Conservation (phyloP, 2,113 vertebrate genomes). For the Lamprologus sp. region DNA sequence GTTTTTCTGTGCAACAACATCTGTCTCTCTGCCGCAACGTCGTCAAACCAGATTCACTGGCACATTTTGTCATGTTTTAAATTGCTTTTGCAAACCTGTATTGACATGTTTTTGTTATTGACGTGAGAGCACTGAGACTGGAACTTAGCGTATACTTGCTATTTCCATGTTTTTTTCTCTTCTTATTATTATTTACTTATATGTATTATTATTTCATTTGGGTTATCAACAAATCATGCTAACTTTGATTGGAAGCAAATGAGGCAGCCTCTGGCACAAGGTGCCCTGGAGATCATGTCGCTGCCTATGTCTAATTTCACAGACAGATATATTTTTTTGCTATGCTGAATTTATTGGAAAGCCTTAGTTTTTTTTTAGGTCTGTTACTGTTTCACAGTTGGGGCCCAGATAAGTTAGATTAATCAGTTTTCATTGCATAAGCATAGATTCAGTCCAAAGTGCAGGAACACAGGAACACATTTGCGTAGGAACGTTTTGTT, state of each 20-base stretch:
- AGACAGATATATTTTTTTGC: neutral
- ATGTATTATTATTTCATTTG: neutral
- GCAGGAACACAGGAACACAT: neutral
- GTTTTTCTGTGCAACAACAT: neutral
- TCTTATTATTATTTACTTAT: accelerated
- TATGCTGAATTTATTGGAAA: neutral
- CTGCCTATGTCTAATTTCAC: neutral
- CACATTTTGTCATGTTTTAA: neutral
- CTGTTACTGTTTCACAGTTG: neutral
- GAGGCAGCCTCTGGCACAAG: neutral
- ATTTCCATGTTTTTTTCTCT: neutral
- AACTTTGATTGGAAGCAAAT: neutral
- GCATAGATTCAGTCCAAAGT: neutral
- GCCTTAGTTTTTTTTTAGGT: neutral
- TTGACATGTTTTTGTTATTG: neutral
- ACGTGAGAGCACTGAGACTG: neutral
- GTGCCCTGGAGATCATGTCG: neutral
- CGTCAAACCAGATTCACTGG: neutral
- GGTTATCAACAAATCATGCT: neutral
- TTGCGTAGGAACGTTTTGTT: neutral
- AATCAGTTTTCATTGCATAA: neutral
- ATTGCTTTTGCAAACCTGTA: neutral
- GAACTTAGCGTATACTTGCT: neutral
- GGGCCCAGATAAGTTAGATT: neutral
- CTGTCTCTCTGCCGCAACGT: neutral